phyloP scores from a whole-genome alignment of 2,113 vertebrate species.

The Crotalus tigris region DNA sequence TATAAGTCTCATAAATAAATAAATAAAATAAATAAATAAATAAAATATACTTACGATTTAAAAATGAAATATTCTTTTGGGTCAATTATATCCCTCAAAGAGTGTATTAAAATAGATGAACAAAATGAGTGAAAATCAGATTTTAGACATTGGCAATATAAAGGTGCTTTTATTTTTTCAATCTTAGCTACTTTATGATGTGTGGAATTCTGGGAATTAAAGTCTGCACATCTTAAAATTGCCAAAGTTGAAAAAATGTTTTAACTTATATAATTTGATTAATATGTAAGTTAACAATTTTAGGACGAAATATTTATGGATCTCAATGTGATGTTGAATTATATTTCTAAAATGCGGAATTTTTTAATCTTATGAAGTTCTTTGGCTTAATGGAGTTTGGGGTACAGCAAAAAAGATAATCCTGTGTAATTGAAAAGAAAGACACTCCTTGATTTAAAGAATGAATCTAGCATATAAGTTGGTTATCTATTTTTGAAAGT shows the following conservation, averaged over 20 bases:
- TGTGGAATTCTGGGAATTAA: neutral
- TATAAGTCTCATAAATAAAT: no score
- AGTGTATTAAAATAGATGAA: neutral
- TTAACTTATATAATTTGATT: neutral
- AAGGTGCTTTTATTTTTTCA: neutral
- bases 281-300: neutral
- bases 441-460: neutral
- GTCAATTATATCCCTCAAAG: neutral
- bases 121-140: neutral
- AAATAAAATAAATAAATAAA: neutral
- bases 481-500: neutral
- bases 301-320: neutral
- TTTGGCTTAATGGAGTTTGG: neutral
- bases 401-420: neutral
- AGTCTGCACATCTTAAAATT: neutral
- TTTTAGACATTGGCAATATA: neutral
- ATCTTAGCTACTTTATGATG: neutral
- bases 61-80: neutral
- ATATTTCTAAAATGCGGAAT: neutral
- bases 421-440: neutral
- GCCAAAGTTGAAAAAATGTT: neutral
- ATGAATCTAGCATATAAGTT: neutral
- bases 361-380: neutral
- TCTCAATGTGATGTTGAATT: neutral
- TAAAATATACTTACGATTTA: neutral